A percentile compares a stretch with the other conserved stretches of the same genome.
These are phyloP conservation scores for Tridacna gigas DNA, from an alignment of 2,888 invertebrate species.

Conservation along the genomic window DNA sequence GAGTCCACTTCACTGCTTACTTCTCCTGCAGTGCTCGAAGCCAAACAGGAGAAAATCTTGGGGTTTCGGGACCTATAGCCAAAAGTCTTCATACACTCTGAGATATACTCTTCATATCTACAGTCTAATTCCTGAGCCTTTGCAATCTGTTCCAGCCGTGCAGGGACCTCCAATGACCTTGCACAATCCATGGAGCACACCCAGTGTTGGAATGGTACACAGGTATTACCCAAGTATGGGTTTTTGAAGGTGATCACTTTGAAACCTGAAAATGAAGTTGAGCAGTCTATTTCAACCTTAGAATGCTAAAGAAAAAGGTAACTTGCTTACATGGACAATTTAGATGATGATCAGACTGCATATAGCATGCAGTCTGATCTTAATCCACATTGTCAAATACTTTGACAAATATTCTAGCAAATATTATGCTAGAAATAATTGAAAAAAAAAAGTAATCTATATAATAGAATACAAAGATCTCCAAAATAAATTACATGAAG, in stretches of 20 bases:
- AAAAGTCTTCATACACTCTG: slow-evolving; percentile 74
- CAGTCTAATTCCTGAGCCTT: slow-evolving; percentile 83
- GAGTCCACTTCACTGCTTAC: neutral
- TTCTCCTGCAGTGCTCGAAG: slow-evolving; percentile 6
- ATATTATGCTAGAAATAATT: no score
- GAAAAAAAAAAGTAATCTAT: no score
- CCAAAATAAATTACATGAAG: no score
- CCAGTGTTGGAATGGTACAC: slow-evolving; percentile 86
- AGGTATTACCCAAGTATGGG: slow-evolving; percentile 86
- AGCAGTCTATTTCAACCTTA: neutral
- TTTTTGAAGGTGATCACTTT: slow-evolving; percentile 86
- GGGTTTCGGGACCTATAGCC: slow-evolving; percentile 34
- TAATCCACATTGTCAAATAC: neutral
- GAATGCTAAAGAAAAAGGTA: no score
- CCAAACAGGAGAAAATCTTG: slow-evolving; percentile 36
- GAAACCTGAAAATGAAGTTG: slow-evolving; percentile 81
- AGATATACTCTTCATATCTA: slow-evolving; percentile 81
- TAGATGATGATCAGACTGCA: neutral
- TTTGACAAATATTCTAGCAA: no score
- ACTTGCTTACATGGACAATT: neutral
- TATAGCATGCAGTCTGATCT: neutral
- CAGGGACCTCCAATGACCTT: slow-evolving; percentile 85
- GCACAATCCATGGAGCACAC: slow-evolving; percentile 85
- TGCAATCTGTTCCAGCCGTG: slow-evolving; percentile 83
- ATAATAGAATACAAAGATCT: no score